Conservation (phyloP, 2,888 invertebrate genomes). For the Ectobius pallidus region DNA sequence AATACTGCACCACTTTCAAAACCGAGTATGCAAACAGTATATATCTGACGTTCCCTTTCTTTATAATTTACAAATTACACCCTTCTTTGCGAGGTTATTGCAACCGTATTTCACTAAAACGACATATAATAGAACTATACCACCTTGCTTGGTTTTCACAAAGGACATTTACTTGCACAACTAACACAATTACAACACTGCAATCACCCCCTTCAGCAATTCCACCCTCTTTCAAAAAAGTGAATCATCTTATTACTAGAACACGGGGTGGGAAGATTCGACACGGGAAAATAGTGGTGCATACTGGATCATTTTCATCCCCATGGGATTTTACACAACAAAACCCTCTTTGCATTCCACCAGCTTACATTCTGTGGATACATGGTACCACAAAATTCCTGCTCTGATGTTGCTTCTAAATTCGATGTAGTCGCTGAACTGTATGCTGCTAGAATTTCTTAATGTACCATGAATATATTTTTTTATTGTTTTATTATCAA, state of each 20-base stretch:
- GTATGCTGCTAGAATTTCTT: too few species aligned
- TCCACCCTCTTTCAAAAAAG: slow-evolving; percentile 36
- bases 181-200: slow-evolving; percentile 36
- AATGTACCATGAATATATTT: too few species aligned
- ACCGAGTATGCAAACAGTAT: too few species aligned
- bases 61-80: neutral
- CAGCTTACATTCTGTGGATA: slow-evolving; percentile 18
- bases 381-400: too few species aligned
- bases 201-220: slow-evolving; percentile 13
- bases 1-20: too few species aligned
- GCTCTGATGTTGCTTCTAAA: too few species aligned
- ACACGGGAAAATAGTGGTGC: slow-evolving; percentile 5
- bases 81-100: neutral
- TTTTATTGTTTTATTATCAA: too few species aligned
- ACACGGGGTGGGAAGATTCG: neutral
- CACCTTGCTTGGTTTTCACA: neutral
- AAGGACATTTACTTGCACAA: slow-evolving; percentile 21
- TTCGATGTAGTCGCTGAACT: too few species aligned
- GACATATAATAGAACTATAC: neutral
- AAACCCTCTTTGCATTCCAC: slow-evolving; percentile 27
- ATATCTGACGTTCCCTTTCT: neutral
- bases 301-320: slow-evolving; percentile 36
- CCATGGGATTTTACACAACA: slow-evolving; percentile 11
- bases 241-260: slow-evolving; percentile 41
- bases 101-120: neutral